Evolutionary conservation across 1,140 invertebrate genomes (phyloP).

Genomic region (Andrena cerasifolii): DNA sequence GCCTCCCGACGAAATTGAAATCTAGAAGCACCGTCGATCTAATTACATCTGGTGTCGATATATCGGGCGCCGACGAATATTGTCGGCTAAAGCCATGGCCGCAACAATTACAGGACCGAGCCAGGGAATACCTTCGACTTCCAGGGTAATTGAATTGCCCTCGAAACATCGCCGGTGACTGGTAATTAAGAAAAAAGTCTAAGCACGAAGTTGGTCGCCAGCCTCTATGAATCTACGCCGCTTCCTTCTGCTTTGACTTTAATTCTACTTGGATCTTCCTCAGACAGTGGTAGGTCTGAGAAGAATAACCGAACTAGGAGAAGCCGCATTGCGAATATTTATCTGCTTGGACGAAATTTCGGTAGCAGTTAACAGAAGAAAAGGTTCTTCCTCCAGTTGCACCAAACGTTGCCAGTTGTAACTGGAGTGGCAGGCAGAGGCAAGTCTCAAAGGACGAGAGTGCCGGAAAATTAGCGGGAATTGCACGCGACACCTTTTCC

Average conservation of each 20-base stretch:
- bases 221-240: no score
- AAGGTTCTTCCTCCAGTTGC: no score
- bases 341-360: no score
- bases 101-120: conserved; percentile 60
- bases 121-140: conserved; percentile 51
- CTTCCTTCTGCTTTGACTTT: neutral
- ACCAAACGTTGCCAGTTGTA: no score
- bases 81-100: conserved; percentile 49
- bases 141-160: conserved; percentile 52
- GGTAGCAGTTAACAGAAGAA: no score
- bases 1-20: conserved; percentile 60
- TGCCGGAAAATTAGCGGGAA: neutral
- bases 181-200: conserved; percentile 4
- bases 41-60: conserved; percentile 62
- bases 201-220: neutral
- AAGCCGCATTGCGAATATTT: no score
- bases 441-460: neutral
- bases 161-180: conserved; percentile 7
- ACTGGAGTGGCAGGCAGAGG: no score
- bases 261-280: no score
- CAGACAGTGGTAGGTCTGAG: no score
- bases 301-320: no score
- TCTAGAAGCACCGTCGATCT: conserved; percentile 59
- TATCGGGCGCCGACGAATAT: conserved; percentile 58
- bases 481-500: neutral